phyloP scores from a whole-genome alignment of 2,797 vertebrate species.

The Typhlichthys subterraneus region DNA sequence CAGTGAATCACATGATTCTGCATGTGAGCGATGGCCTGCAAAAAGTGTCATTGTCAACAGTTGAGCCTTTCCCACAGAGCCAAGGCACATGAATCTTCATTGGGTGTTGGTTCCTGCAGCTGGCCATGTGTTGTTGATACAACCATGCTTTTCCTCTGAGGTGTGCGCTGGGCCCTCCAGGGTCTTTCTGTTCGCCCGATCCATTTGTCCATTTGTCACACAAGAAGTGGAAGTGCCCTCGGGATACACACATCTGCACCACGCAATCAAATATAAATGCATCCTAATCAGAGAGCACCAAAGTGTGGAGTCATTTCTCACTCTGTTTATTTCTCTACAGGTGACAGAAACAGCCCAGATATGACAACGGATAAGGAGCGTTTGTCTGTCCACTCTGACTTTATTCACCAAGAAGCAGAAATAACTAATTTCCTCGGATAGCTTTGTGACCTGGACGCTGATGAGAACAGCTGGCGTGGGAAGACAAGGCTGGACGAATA shows the following conservation, averaged over 20 bases:
- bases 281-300: constrained; percentile 73
- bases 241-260: constrained; percentile 51
- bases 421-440: background rate
- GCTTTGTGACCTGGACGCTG: background rate
- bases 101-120: background rate
- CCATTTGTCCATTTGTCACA: constrained; percentile 63
- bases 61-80: background rate
- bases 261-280: constrained; percentile 73
- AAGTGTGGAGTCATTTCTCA: constrained; percentile 41
- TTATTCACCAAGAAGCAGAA: background rate
- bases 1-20: constrained; percentile 9
- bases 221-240: constrained; percentile 37
- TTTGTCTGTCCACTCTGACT: constrained; percentile 17
- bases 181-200: constrained; percentile 3
- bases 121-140: constrained; percentile 4
- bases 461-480: constrained; percentile 18
- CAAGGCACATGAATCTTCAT: constrained; percentile 5
- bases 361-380: constrained; percentile 23
- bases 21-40: background rate
- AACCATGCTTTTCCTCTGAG: constrained; percentile 10
- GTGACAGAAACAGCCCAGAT: constrained; percentile 41
- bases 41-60: background rate
- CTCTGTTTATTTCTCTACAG: constrained; percentile 51
- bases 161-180: constrained; percentile 4
- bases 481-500: background rate